Percentiles rank a stretch among this genome's conserved stretches.
phyloP scores from a whole-genome alignment of 2,888 invertebrate genomes.

The Salticus scenicus region DNA sequence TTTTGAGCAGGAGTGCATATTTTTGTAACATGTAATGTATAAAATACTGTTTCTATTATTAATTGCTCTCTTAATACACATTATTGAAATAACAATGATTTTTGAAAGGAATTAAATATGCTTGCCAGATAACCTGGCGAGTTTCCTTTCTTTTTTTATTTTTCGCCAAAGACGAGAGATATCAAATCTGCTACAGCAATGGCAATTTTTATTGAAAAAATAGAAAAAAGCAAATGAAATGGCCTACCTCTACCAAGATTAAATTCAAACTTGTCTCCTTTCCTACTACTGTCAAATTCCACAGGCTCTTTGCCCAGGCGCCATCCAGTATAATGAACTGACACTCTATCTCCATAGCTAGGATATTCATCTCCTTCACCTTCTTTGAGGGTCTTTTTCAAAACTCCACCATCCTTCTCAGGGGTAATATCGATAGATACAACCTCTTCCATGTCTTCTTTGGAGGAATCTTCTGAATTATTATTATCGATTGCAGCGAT shows the following conservation, averaged over 20 bases:
- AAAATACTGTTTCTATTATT: too few relatives aligned
- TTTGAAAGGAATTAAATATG: too few relatives aligned
- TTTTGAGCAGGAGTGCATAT: too few relatives aligned
- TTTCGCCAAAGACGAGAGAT: too few relatives aligned
- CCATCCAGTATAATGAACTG: constrained; percentile 92
- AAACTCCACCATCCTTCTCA: constrained; percentile 84
- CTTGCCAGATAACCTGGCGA: too few relatives aligned
- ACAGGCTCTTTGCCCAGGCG: constrained; percentile 81
- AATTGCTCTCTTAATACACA: too few relatives aligned
- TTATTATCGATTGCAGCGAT: not conserved
- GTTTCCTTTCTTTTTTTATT: too few relatives aligned
- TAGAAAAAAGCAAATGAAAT: too few relatives aligned
- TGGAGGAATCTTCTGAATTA: not conserved
- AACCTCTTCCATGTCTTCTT: not conserved
- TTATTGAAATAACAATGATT: too few relatives aligned
- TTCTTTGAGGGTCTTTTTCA: constrained; percentile 85
- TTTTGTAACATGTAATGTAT: too few relatives aligned
- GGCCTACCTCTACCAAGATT: constrained; percentile 86
- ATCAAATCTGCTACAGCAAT: too few relatives aligned
- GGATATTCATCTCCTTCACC: constrained; percentile 86
- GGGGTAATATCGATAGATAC: constrained; percentile 80
- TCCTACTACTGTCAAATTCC: constrained; percentile 92
- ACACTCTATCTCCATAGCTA: constrained; percentile 82
- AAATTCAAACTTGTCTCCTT: constrained; percentile 90
- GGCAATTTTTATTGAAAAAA: too few relatives aligned